Percentiles rank a stretch among this genome's conserved stretches.
These are phyloP conservation scores for Xestia sexstrigata DNA, from an alignment of 2,888 invertebrate species.

Conservation along the genomic window DNA sequence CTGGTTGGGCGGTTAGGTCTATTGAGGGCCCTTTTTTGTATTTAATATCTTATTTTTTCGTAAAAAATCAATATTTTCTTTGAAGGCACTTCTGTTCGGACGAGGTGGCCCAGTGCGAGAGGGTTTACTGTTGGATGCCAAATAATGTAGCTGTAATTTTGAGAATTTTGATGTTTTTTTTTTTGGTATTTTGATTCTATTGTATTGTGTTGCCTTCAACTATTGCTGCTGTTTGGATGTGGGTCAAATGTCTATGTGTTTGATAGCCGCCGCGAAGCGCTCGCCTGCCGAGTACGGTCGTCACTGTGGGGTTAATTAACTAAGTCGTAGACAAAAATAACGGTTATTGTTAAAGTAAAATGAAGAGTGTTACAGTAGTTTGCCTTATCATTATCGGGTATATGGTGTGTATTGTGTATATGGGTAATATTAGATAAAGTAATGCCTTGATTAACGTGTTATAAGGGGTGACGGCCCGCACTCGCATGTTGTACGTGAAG, in stretches of 20 bases:
- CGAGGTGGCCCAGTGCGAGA: constrained; percentile 97
- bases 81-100: constrained; percentile 99
- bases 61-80: constrained; percentile 94
- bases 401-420: constrained; percentile 63
- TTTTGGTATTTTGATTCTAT: constrained; percentile 80
- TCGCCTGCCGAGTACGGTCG: constrained; percentile 79
- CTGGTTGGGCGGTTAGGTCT: constrained; percentile 94
- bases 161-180: constrained; percentile 70
- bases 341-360: constrained; percentile 43
- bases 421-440: constrained; percentile 63
- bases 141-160: constrained; percentile 75
- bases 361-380: constrained; percentile 57
- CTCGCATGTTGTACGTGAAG: constrained; percentile 69
- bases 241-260: constrained; percentile 92
- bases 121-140: constrained; percentile 84
- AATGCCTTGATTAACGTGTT: constrained; percentile 49
- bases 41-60: constrained; percentile 92
- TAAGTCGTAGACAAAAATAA: constrained; percentile 62
- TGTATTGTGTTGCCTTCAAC: constrained; percentile 93
- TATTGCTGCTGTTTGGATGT: constrained; percentile 95
- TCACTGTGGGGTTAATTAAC: constrained; percentile 69
- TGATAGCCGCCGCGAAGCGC: constrained; percentile 91
- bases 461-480: constrained; percentile 75
- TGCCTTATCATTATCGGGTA: constrained; percentile 67
- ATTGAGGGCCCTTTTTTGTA: constrained; percentile 96